Base-by-base conservation (phyloP, 2,113 vertebrate genomes). In the Chloebia gouldiae region DNA sequence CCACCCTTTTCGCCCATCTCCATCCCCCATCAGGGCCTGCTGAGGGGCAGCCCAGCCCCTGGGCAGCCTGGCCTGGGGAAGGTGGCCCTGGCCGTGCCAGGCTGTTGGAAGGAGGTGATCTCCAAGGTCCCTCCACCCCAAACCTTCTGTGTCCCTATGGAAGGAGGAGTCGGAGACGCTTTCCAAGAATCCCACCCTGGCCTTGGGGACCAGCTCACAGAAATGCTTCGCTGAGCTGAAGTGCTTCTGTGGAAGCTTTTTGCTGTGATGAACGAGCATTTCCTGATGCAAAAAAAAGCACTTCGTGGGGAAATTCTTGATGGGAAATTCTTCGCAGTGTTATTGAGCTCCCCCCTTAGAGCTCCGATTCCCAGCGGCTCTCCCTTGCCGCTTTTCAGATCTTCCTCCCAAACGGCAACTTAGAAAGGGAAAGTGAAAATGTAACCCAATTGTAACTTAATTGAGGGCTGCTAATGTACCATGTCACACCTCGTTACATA, bases 101-200 rank as follows among this genome's bases (percentile, higher is more conserved):
- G 47, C 47, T 47, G 47, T 10, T 47, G 47, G 23, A 10, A 30
- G 19, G 44, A 20, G 28, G 25, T 24, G 27, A 31, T 39, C 16
- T 11, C 15, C 6, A 14, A 49, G 9, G n/a, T 31, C 15, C 9
- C 54, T 23, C 72, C 42, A 37, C 20, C 42, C n/a, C 44, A 33
- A 49, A 33, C 12, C 44, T 25, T 33, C 45, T n/a, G 45, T 40
- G 59, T 17, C 45, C 24, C 57, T 14, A 1, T 13, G 33, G 2
- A 23, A 47, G 20, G 30, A 0, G 25, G 25, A 25, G 33, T 27
- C 0, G 0, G 57, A 33, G 47, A 54, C 57, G 83, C 3, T 66
- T 15, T 40, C 31, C 72, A 70, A n/a, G 70, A 60, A 45, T 44
- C 56, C 61, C 11, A 0, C 14, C 24, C 33, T 16, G 50, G n/a